Conservation (phyloP, 1,140 invertebrate genomes). For the Thalassaphorura encarpata region DNA sequence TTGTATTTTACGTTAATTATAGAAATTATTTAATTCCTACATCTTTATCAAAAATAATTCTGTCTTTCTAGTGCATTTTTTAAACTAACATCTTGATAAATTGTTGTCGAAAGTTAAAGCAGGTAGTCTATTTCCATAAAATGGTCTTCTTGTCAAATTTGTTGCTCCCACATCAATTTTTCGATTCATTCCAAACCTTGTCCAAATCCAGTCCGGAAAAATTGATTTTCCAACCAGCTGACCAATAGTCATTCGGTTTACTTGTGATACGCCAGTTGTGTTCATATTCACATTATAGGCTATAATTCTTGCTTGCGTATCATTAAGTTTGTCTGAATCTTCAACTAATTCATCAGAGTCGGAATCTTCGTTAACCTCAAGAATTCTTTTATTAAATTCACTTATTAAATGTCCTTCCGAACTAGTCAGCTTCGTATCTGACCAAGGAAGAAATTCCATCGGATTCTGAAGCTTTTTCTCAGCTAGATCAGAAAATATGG, state of each 20-base stretch:
- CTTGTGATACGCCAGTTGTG: neutral
- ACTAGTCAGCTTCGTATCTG: too few species aligned
- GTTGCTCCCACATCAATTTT: conserved; percentile 14
- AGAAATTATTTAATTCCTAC: too few species aligned
- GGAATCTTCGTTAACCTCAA: too few species aligned
- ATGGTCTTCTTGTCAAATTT: neutral
- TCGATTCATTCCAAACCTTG: conserved; percentile 5
- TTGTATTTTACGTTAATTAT: neutral
- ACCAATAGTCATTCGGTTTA: conserved; percentile 14
- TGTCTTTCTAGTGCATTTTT: too few species aligned
- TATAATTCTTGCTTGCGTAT: neutral
- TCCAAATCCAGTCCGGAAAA: conserved; percentile 30
- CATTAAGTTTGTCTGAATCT: too few species aligned
- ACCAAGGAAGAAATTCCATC: too few species aligned
- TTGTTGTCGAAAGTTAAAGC: conserved; percentile 29
- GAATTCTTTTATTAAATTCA: too few species aligned
- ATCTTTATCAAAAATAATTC: too few species aligned
- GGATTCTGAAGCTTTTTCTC: too few species aligned
- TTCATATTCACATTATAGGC: neutral
- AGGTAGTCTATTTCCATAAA: conserved; percentile 12
- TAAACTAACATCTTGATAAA: conserved; percentile 24
- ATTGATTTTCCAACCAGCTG: conserved; percentile 22
- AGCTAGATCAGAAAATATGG: too few species aligned
- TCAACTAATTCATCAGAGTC: too few species aligned
- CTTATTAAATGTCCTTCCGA: too few species aligned